Percentiles rank a stretch among this genome's conserved stretches.
These are phyloP conservation scores for Pantherophis alleghaniensis DNA, from an alignment of 2,797 vertebrate species.

Conservation along the genomic window DNA sequence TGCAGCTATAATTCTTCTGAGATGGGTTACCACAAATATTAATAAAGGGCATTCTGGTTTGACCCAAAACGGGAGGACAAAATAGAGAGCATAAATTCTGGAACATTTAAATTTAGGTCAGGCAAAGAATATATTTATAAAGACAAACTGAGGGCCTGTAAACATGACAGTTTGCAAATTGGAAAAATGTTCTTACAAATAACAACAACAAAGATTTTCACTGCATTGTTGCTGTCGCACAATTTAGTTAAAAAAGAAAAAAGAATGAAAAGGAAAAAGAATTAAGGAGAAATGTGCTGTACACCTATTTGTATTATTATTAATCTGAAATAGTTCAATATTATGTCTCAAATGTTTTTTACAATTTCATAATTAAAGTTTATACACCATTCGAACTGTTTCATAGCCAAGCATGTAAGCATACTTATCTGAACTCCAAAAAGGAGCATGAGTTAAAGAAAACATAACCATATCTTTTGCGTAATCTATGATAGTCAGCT, in stretches of 20 bases:
- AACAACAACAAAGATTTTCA: not conserved
- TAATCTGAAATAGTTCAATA: not conserved
- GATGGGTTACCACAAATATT: not conserved
- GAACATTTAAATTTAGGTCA: not conserved
- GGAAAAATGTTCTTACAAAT: not conserved
- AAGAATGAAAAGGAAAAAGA: not conserved
- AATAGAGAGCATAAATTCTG: not conserved
- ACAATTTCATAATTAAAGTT: not conserved
- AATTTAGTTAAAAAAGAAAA: not conserved
- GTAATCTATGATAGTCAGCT: not conserved
- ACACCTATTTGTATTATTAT: not conserved
- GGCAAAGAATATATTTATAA: not conserved
- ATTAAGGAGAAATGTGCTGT: conserved; percentile 23
- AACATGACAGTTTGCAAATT: not conserved
- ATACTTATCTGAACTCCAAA: not conserved
- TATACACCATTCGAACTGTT: not conserved
- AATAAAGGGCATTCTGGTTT: no score
- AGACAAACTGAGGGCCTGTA: not conserved
- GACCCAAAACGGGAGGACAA: not conserved
- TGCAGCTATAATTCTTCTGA: not conserved
- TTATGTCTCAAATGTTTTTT: not conserved
- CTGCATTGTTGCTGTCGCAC: not conserved
- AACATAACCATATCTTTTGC: not conserved
- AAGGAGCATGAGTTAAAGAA: conserved; percentile 25
- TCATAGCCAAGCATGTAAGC: not conserved